Percentiles rank a stretch among this genome's conserved stretches.
Evolutionary conservation across 2,888 invertebrate genomes (phyloP).

Genomic region (Prosopocoilus inquinatus): DNA sequence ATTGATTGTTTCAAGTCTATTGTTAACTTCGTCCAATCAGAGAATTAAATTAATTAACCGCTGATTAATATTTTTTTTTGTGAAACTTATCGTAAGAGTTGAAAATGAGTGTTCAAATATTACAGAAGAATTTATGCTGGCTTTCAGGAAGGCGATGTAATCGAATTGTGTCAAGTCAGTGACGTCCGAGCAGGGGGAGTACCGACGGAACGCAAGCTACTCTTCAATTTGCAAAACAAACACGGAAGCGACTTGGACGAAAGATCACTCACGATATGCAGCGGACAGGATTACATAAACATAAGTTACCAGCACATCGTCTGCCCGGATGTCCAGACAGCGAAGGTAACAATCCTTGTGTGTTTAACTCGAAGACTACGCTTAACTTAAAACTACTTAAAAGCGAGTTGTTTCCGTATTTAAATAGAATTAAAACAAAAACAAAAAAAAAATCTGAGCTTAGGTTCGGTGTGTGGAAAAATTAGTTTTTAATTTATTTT

Average conservation of each 20-base stretch:
- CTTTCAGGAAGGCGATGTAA: slow-evolving; percentile 93
- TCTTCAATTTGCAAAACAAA: slow-evolving; percentile 72
- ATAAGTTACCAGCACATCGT: slow-evolving; percentile 97
- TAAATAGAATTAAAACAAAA: too few relatives aligned
- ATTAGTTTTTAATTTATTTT: too few relatives aligned
- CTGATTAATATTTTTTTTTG: too few relatives aligned
- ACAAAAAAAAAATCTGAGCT: too few relatives aligned
- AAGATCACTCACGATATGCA: slow-evolving; percentile 94
- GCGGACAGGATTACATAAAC: slow-evolving; percentile 98
- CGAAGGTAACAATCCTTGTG: slow-evolving; percentile 69
- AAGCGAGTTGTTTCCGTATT: background rate
- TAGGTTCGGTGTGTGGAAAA: background rate
- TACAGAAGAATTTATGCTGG: slow-evolving; percentile 3
- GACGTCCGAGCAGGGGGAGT: slow-evolving; percentile 91
- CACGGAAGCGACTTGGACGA: slow-evolving; percentile 83
- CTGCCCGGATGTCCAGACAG: slow-evolving; percentile 88
- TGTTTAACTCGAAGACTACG: slow-evolving; percentile 1
- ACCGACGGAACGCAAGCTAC: slow-evolving; percentile 86
- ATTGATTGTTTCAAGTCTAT: too few relatives aligned
- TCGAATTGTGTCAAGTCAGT: slow-evolving; percentile 97
- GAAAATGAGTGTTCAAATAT: background rate
- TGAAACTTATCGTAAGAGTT: too few relatives aligned
- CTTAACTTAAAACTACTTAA: background rate
- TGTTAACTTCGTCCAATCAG: too few relatives aligned
- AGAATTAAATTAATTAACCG: too few relatives aligned